Conservation (phyloP, 2,888 invertebrate genomes). For the Strigamia transsilvanica region DNA sequence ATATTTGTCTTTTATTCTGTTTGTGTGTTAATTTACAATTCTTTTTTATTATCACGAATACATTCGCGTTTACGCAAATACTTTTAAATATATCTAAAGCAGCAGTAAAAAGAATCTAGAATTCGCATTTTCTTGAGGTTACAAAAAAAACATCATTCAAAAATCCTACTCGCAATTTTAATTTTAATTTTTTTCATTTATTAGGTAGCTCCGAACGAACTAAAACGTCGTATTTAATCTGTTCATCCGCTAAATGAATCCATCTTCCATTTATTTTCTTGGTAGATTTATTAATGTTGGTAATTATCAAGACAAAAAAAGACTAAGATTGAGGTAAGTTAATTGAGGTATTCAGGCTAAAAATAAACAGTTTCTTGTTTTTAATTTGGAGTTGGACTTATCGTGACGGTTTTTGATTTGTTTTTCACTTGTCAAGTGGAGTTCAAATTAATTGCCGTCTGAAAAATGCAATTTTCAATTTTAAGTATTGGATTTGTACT, state of each 20-base stretch:
- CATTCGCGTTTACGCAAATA: not conserved
- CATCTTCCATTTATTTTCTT: slow-evolving; percentile 13
- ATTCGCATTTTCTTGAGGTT: not conserved
- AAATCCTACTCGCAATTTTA: not conserved
- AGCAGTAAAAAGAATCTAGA: not conserved
- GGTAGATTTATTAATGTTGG: not conserved
- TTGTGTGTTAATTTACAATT: not conserved
- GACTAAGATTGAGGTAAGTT: not conserved
- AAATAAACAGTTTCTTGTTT: not conserved
- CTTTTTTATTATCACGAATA: not conserved
- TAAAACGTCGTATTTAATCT: not conserved
- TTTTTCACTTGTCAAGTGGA: slow-evolving; percentile 29
- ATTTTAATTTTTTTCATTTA: not conserved
- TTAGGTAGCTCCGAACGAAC: not conserved
- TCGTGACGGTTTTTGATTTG: slow-evolving; percentile 21
- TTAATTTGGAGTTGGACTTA: slow-evolving; percentile 10
- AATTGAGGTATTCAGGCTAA: not conserved
- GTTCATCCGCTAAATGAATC: not conserved
- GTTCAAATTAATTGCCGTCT: slow-evolving; percentile 26
- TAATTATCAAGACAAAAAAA: slow-evolving; percentile 16
- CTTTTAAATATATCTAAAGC: not conserved
- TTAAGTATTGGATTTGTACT: slow-evolving; percentile 26
- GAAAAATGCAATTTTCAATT: slow-evolving; percentile 25
- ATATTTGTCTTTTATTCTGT: not conserved
- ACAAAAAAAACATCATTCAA: not conserved